These are phyloP conservation scores for Papilio protenor DNA, from an alignment of 2,888 invertebrate genomes.

Conservation along the genomic window DNA sequence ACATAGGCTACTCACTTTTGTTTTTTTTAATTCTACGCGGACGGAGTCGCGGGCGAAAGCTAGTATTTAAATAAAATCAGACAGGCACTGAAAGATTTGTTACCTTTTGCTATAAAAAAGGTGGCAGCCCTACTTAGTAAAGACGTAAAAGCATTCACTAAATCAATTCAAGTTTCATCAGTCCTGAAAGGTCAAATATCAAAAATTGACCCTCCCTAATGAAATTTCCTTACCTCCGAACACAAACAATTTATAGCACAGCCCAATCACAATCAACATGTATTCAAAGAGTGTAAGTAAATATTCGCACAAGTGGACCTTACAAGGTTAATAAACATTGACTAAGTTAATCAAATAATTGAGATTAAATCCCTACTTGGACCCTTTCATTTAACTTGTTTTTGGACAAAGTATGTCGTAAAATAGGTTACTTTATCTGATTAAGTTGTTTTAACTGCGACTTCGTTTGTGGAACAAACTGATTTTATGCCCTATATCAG, in stretches of 20 bases:
- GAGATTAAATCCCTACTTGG: slow-evolving; percentile 21
- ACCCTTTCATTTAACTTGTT: slow-evolving; percentile 2
- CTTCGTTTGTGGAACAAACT: background rate
- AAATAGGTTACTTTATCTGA: background rate
- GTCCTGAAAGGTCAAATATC: slow-evolving; percentile 56
- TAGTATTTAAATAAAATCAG: no score
- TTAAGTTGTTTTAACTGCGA: background rate
- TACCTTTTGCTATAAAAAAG: background rate
- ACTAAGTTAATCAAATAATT: slow-evolving; percentile 40
- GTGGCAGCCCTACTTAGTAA: background rate
- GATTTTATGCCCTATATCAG: no score
- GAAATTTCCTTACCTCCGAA: slow-evolving; percentile 57
- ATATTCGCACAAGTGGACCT: slow-evolving; percentile 57
- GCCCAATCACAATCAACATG: slow-evolving; percentile 51
- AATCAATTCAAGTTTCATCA: slow-evolving; percentile 49
- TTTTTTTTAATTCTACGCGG: no score
- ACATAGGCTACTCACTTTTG: no score
- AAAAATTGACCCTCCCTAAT: slow-evolving; percentile 63
- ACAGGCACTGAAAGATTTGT: no score
- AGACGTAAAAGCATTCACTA: slow-evolving; percentile 28
- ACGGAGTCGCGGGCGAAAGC: no score
- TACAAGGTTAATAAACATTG: slow-evolving; percentile 59
- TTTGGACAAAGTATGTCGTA: background rate
- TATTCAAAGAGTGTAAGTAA: slow-evolving; percentile 54
- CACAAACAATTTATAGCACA: slow-evolving; percentile 36